Evolutionary conservation across 2,113 vertebrate genomes (phyloP).

Genomic region (Gallinago undulata): DNA sequence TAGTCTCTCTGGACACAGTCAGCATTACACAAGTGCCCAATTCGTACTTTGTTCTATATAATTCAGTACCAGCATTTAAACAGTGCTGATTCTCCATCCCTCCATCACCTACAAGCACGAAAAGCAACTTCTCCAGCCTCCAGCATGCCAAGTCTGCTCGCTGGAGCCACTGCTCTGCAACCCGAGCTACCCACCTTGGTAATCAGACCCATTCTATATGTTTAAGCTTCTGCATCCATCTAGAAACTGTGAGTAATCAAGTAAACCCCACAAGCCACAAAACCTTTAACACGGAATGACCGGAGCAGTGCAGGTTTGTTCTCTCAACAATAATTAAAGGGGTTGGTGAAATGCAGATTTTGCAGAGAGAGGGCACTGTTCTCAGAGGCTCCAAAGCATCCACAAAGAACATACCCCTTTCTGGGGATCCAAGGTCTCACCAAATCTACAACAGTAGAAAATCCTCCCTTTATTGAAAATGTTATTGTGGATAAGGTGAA

Average conservation of each 20-base stretch:
- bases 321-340: background rate
- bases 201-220: background rate
- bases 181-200: background rate
- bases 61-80: slow-evolving; percentile 54
- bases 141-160: background rate
- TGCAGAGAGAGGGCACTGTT: background rate
- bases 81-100: background rate
- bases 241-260: background rate
- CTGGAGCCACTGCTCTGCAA: background rate
- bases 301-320: background rate
- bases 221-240: background rate
- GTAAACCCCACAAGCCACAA: background rate
- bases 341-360: background rate
- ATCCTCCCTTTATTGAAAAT: background rate
- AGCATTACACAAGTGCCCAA: slow-evolving; percentile 60
- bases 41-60: slow-evolving; percentile 15
- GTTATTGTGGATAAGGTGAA: background rate
- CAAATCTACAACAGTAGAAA: background rate
- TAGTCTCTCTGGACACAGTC: slow-evolving; percentile 69
- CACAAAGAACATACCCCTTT: background rate
- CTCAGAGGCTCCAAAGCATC: background rate
- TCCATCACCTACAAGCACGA: background rate
- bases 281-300: background rate
- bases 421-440: background rate
- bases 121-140: background rate